A percentile compares a stretch with the other conserved stretches of the same genome.
Conservation (phyloP, 2,888 invertebrate genomes). For the Piscicola geometra region DNA sequence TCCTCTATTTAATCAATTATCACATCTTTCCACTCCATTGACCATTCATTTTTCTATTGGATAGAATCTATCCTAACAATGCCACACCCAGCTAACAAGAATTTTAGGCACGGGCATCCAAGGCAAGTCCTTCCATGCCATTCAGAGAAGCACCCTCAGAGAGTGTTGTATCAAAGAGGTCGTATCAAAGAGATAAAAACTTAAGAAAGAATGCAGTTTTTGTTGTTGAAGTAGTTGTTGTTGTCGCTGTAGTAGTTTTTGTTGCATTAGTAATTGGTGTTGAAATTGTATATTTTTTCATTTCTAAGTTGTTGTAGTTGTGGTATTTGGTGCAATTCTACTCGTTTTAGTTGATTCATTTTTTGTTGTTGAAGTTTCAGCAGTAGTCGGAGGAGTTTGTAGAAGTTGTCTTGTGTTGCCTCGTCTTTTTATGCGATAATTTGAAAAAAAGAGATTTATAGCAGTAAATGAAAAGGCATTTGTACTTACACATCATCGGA, state of each 20-base stretch:
- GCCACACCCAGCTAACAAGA: too few species aligned
- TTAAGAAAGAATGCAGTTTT: background rate
- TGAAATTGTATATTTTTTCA: too few species aligned
- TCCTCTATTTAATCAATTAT: too few species aligned
- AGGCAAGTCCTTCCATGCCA: conserved; percentile 15
- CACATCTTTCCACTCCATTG: too few species aligned
- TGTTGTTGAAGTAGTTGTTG: background rate
- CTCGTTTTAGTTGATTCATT: background rate
- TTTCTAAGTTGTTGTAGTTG: too few species aligned
- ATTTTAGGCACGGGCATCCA: conserved; percentile 16
- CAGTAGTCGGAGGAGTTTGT: too few species aligned
- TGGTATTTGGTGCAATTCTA: background rate
- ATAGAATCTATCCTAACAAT: too few species aligned
- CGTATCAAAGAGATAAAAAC: too few species aligned
- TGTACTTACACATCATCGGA: background rate
- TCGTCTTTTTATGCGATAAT: too few species aligned
- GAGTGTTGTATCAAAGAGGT: conserved; percentile 28
- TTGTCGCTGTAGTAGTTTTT: background rate
- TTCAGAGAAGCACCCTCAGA: background rate
- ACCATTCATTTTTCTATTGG: too few species aligned
- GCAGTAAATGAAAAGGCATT: background rate
- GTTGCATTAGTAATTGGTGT: background rate
- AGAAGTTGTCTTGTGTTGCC: too few species aligned
- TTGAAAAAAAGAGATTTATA: background rate
- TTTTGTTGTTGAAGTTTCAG: too few species aligned